These are phyloP conservation scores for Columba guinea DNA, from an alignment of 2,797 vertebrate genomes.

Conservation along the genomic window DNA sequence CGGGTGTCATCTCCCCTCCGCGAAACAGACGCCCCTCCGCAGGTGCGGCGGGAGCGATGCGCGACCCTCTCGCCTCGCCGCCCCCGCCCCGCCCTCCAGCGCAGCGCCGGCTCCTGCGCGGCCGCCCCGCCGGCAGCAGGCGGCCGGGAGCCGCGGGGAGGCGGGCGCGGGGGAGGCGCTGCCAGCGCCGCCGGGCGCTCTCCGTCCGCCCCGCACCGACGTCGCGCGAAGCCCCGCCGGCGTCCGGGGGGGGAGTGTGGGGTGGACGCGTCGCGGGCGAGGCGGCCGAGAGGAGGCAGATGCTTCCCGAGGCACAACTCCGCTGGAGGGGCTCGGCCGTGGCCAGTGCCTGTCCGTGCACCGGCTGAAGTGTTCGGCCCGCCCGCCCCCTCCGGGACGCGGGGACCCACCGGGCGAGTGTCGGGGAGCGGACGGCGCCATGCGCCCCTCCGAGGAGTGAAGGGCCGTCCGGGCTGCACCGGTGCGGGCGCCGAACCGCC, in stretches of 20 bases:
- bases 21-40: too few species aligned
- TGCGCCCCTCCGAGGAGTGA: background rate
- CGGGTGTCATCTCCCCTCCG: background rate
- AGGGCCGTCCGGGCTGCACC: background rate
- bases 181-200: background rate
- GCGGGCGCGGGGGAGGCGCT: background rate
- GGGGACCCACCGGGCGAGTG: background rate
- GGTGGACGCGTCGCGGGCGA: background rate
- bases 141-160: background rate
- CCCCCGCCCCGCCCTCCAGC: background rate
- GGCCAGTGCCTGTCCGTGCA: background rate
- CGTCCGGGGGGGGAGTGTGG: background rate
- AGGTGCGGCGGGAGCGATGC: too few species aligned
- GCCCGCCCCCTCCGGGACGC: background rate
- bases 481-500: background rate
- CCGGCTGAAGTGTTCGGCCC: background rate
- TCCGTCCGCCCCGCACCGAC: slow-evolving; percentile 23
- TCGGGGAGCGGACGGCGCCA: background rate
- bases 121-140: background rate
- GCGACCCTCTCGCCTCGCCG: background rate
- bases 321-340: background rate
- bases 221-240: slow-evolving; percentile 25
- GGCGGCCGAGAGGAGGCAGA: background rate
- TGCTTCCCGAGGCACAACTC: background rate
- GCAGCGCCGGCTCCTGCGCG: background rate